Percentiles rank a stretch among this genome's conserved stretches.
phyloP scores from a whole-genome alignment of 2,113 vertebrate species.

The Scomber japonicus region DNA sequence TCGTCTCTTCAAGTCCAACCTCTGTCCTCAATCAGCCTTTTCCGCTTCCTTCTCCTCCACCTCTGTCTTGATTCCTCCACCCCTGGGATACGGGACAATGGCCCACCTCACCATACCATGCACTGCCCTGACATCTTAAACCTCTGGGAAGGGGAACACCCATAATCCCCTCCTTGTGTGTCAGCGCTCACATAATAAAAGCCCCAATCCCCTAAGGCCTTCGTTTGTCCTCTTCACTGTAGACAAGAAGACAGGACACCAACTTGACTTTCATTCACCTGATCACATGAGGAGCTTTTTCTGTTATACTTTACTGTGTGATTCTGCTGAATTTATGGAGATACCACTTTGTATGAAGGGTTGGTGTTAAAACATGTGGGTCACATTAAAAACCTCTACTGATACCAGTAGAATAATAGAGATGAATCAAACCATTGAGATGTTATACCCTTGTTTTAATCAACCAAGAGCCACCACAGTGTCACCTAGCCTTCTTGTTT shows the following conservation, averaged over 20 bases:
- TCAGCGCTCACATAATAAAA: constrained; percentile 65
- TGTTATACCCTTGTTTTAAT: neutral
- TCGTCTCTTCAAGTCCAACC: neutral
- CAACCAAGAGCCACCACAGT: too few species aligned
- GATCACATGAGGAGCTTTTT: neutral
- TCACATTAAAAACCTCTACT: neutral
- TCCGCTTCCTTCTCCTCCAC: constrained; percentile 17
- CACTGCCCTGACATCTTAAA: constrained; percentile 79
- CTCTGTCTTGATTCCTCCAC: constrained; percentile 41
- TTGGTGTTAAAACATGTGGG: neutral
- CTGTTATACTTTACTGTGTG: neutral
- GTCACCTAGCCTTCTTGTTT: too few species aligned
- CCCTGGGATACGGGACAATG: constrained; percentile 56
- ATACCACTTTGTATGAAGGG: neutral
- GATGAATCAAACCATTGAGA: neutral
- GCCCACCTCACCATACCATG: constrained; percentile 10
- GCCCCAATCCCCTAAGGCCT: constrained; percentile 47
- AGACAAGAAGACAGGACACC: constrained; percentile 23
- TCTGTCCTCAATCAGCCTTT: neutral
- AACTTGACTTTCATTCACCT: constrained; percentile 26
- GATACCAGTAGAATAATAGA: neutral
- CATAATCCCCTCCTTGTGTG: constrained; percentile 65
- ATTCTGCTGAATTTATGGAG: neutral
- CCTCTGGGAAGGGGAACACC: constrained; percentile 83
- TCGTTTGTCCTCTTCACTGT: constrained; percentile 53